phyloP scores from a whole-genome alignment of 2,797 vertebrate species.

The Pseudochirops cupreus region DNA sequence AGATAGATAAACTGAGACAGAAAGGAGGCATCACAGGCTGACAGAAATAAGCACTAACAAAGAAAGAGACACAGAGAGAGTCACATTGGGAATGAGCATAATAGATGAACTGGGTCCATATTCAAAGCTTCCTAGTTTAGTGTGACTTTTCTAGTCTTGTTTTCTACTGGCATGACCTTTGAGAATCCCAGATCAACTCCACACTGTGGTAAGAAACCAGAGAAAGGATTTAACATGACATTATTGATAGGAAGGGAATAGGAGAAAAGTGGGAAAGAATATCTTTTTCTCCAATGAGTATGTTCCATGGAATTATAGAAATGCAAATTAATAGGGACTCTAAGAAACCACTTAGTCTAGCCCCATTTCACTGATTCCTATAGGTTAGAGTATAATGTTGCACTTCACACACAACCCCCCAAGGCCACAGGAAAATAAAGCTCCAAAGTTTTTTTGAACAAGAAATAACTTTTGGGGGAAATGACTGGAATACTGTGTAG shows the following conservation, averaged over 20 bases:
- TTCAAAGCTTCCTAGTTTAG: background rate
- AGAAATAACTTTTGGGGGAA: background rate
- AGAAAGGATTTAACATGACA: background rate
- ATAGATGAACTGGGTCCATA: background rate
- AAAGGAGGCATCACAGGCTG: background rate
- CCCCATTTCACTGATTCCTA: background rate
- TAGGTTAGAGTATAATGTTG: background rate
- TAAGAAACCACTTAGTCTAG: background rate
- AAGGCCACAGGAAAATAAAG: background rate
- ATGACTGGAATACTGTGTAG: background rate
- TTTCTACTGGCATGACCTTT: background rate
- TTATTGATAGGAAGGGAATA: background rate
- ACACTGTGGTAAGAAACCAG: background rate
- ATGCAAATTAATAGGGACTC: background rate
- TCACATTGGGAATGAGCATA: background rate
- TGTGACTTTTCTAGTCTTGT: background rate
- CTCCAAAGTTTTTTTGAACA: background rate
- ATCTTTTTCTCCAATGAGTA: background rate
- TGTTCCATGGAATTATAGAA: background rate
- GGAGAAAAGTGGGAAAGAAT: background rate
- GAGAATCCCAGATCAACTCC: background rate
- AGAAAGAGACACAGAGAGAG: background rate
- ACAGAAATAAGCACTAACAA: background rate
- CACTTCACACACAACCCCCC: background rate
- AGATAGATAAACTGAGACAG: background rate